Evolutionary conservation across 2,888 invertebrate genomes (phyloP), one percentile per base, ranked within the genome.

Genomic region (Erebia aethiops): DNA sequence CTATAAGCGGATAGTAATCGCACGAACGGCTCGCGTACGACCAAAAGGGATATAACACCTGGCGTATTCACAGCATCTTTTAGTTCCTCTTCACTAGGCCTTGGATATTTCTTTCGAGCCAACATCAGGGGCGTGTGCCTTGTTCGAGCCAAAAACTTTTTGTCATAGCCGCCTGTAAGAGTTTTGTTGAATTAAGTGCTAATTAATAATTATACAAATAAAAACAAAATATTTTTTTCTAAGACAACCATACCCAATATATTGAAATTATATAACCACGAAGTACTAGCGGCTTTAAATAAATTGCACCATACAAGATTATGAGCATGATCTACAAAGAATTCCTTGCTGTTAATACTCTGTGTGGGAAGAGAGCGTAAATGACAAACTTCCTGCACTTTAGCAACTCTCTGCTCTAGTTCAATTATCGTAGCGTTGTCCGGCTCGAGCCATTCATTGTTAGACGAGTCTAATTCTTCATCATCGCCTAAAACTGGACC

Each of bases 181-280:
- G 14, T 46, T 21, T 43, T 11, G 13, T 46, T 13, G 7, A 54
- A 35, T 35, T 35, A 7, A 35, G 35, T 35, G 7, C 35, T 9
- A 16, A 54, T n/a, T 18, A 7, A 57, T 51, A 49, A 51, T n/a
- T 54, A 10, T 51, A 35, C n/a, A 21, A 51, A 14, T 18, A 64
- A 3, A 4, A 11, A 21, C 5, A 1, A 63, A 21, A 3, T 21
- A 11, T 1, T 26, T 16, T 64, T 26, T 8, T 26, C 35, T 41
- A 13, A 7, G 35, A 5, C 16, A 13, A 46, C 43, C 57, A 77
- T 83, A 90, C 96, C 96, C 73, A 97, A 92, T 80, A 96, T 94
- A 87, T 96, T 96, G 82, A 97, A 96, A 87, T 96, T 96, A 85
- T 96, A 96, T 90, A 97, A 94, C 96, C 96, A 97, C 10, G 95